Conservation (phyloP, 2,113 vertebrate genomes). For the Eclectus roratus region DNA sequence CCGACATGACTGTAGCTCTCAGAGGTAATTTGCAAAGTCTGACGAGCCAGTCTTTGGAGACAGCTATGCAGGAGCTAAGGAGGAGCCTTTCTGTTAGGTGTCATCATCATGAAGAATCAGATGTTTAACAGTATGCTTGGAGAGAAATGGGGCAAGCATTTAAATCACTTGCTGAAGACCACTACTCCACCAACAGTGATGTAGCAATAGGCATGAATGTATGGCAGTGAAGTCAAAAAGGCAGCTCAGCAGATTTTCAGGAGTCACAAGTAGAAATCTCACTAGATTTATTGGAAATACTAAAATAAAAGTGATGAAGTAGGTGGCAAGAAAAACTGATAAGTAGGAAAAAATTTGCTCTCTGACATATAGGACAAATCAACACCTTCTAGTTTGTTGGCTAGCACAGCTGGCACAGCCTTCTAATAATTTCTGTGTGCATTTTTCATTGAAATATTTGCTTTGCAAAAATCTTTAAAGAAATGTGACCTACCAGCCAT, state of each 20-base stretch:
- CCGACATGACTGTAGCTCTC: background rate
- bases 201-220: background rate
- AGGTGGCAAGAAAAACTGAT: background rate
- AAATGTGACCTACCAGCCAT: background rate
- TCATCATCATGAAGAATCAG: too few species aligned
- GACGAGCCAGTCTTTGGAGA: background rate
- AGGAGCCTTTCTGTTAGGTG: background rate
- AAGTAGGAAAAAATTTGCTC: background rate
- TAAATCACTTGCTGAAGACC: background rate
- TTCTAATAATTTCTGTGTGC: background rate
- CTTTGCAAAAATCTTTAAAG: background rate
- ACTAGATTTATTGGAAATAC: background rate
- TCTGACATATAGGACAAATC: background rate
- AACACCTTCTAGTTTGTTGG: fast-evolving
- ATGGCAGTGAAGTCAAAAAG: background rate
- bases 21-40: background rate
- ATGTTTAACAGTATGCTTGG: background rate
- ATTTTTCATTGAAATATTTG: background rate
- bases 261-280: background rate
- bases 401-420: background rate
- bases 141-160: background rate
- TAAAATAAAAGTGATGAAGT: background rate
- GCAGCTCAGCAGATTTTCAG: background rate
- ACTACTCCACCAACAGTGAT: background rate
- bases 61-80: background rate